Evolutionary conservation across 2,888 invertebrate species (phyloP), one percentile per base, ranked within the genome.

Genomic region (Shargacucullia verbasci): DNA sequence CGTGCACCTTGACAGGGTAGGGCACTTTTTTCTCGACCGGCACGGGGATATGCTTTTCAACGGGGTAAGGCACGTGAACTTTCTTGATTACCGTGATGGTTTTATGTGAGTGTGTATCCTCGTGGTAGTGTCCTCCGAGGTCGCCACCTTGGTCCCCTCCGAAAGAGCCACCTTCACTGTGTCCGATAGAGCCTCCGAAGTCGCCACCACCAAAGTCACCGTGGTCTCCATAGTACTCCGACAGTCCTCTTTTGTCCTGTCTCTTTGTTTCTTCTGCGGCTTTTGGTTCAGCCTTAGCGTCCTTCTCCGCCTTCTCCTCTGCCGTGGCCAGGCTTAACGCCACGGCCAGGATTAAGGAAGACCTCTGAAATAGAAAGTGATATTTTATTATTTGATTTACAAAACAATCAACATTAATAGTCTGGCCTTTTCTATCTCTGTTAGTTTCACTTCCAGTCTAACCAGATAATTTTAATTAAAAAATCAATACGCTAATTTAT

Each of bases 1-100:
- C 95, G 3, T 89, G 96, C n/a, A 97, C 96, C 82, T 96, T 96
- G 3, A 96, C 95, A 8, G 96, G 96, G 65, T 66, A 65, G 6
- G 74, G 96, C 20, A 97, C 93, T 47, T 94, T 95, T 78, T 96
- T 97, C 63, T 96, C 95, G 9, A 97, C 95, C 0, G 97, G 96
- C 46, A 95, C 94, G 7, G 92, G 96, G 47, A 96, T 93, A 37
- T 95, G 94, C 79, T 96, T 97, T 76, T 96, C 96, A 0, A 97
- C 96, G 31, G 97, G 96, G 80, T 96, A 96, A 0, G 96, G 97
- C 20, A 95, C 95, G 14, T 95, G 94, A 20, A 97, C 96, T 67
- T 97, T 97, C 82, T 96, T 97, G 48, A 96, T 91, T 46, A 96
- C 91, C 10, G 96, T 96, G 73, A 96, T 93, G 10, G 95, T 96